Evolutionary conservation across 2,888 invertebrate genomes (phyloP).

Genomic region (Tiliacea citrago): DNA sequence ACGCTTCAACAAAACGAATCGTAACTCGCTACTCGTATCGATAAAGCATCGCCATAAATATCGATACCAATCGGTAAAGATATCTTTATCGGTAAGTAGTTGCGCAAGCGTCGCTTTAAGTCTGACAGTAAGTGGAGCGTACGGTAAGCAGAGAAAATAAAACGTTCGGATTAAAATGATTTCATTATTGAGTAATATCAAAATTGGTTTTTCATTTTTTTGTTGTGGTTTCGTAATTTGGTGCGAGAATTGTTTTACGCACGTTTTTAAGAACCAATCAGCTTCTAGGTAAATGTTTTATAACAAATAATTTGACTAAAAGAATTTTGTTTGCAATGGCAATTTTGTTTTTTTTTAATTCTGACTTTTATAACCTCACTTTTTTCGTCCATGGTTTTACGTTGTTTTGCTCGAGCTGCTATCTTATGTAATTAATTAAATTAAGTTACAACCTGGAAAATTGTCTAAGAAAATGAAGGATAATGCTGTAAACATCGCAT

Average conservation of each 20-base stretch:
- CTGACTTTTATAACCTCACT: not conserved
- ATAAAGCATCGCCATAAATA: slow-evolving; percentile 54
- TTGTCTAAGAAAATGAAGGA: not conserved
- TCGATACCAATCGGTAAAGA: slow-evolving; percentile 62
- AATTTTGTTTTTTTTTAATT: not conserved
- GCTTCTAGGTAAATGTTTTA: not conserved
- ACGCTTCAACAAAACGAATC: not conserved
- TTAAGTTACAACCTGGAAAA: not conserved
- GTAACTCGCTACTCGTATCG: slow-evolving; percentile 22
- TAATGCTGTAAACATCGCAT: not conserved
- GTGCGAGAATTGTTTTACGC: slow-evolving; percentile 1
- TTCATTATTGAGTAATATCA: slow-evolving; percentile 18
- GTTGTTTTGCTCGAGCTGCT: no score
- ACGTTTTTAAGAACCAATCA: not conserved
- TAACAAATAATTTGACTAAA: not conserved
- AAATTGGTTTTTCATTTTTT: slow-evolving; percentile 18
- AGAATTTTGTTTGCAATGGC: not conserved
- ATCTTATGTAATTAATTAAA: not conserved
- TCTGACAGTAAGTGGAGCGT: slow-evolving; percentile 66
- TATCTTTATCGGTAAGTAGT: slow-evolving; percentile 65
- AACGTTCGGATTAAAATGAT: slow-evolving; percentile 12
- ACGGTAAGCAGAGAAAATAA: slow-evolving; percentile 68
- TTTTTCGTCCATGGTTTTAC: not conserved
- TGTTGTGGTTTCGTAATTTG: slow-evolving; percentile 26
- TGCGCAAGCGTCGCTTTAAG: slow-evolving; percentile 61